phyloP scores from a whole-genome alignment of 2,797 vertebrate genomes.

The Avahi laniger region DNA sequence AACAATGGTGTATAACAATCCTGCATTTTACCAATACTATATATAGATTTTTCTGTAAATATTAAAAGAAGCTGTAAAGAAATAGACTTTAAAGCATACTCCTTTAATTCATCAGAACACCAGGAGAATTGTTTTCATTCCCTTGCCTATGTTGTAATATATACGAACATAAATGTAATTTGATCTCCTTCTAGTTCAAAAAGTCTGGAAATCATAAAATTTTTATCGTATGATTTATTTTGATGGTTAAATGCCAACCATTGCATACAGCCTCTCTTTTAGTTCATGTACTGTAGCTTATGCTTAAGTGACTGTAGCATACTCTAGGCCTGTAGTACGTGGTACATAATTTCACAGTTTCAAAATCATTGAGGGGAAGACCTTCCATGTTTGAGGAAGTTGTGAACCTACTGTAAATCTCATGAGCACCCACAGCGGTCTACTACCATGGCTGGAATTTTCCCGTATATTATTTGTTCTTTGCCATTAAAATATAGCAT shows the following conservation, averaged over 20 bases:
- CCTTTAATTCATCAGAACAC: slow-evolving; percentile 73
- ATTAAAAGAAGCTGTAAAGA: slow-evolving; percentile 77
- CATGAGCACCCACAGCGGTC: slow-evolving; percentile 98
- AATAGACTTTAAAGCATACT: slow-evolving; percentile 71
- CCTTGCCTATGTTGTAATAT: slow-evolving; percentile 64
- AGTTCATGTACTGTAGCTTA: slow-evolving; percentile 77
- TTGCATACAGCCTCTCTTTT: slow-evolving; percentile 74
- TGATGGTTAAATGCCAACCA: slow-evolving; percentile 77
- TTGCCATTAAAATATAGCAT: slow-evolving; percentile 98
- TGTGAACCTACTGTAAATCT: slow-evolving; percentile 70
- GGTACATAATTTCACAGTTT: slow-evolving; percentile 90
- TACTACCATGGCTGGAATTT: slow-evolving; percentile 98
- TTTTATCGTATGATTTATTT: slow-evolving; percentile 78
- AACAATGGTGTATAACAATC: slow-evolving; percentile 83
- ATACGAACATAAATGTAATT: slow-evolving; percentile 70
- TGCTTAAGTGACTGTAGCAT: slow-evolving; percentile 77
- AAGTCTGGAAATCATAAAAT: slow-evolving; percentile 67
- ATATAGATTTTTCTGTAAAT: slow-evolving; percentile 75
- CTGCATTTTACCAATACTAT: slow-evolving; percentile 78
- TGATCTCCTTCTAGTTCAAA: slow-evolving; percentile 80
- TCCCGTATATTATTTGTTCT: slow-evolving; percentile 98
- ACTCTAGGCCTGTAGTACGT: slow-evolving; percentile 84
- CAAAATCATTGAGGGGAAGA: slow-evolving; percentile 86
- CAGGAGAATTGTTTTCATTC: slow-evolving; percentile 76
- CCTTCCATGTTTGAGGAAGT: slow-evolving; percentile 66